Conservation (phyloP, 2,888 invertebrate species). For the Brenthis daphne region DNA sequence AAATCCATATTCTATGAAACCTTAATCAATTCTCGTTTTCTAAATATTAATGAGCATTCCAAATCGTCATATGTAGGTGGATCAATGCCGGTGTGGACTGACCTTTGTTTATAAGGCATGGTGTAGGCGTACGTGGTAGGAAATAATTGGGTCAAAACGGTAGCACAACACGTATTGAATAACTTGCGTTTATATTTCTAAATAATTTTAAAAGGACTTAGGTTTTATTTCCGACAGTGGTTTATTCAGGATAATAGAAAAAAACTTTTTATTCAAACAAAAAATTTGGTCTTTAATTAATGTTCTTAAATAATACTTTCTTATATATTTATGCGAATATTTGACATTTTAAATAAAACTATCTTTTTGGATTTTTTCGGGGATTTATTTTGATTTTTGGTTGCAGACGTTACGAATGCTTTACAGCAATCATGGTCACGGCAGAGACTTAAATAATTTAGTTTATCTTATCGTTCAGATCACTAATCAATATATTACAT, state of each 20-base stretch:
- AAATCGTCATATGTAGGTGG: slow-evolving; percentile 34
- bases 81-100: slow-evolving; percentile 34
- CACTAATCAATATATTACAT: too few relatives aligned
- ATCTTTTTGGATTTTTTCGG: too few relatives aligned
- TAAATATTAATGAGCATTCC: slow-evolving; percentile 44
- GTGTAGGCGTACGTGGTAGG: slow-evolving; percentile 50
- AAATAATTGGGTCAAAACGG: slow-evolving; percentile 66
- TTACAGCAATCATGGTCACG: too few relatives aligned
- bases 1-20: too few relatives aligned
- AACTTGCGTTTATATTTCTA: slow-evolving; percentile 11
- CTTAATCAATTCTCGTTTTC: neutral
- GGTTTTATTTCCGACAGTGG: neutral
- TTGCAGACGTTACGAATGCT: too few relatives aligned
- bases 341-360: too few relatives aligned
- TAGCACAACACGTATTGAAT: slow-evolving; percentile 26
- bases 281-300: too few relatives aligned
- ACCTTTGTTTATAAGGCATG: slow-evolving; percentile 47
- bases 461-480: too few relatives aligned
- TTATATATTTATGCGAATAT: too few relatives aligned
- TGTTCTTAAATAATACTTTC: too few relatives aligned
- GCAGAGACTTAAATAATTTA: too few relatives aligned
- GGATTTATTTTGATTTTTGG: too few relatives aligned
- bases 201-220: neutral
- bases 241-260: neutral
- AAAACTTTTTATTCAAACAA: neutral